phyloP scores from a whole-genome alignment of 2,888 invertebrate genomes.

The Eurytoma adleriae region DNA sequence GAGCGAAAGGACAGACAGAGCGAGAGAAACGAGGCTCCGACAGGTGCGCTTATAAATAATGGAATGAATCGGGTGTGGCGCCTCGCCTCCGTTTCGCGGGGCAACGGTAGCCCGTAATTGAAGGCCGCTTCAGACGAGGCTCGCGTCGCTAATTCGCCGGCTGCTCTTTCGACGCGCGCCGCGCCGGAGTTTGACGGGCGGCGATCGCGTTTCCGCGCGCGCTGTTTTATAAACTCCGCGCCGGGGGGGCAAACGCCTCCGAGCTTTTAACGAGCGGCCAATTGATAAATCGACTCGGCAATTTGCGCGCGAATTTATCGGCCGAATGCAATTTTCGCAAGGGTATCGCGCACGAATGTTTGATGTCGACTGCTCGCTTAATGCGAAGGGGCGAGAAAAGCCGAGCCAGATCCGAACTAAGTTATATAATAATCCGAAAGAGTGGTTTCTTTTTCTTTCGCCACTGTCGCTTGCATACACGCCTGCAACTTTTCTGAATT shows the following conservation, averaged over 20 bases:
- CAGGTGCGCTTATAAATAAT: conserved; percentile 57
- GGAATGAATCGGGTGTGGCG: conserved; percentile 52
- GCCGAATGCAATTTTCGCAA: too few relatives aligned
- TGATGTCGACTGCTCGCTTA: too few relatives aligned
- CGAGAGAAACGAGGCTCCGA: conserved; percentile 47
- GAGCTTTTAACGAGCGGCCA: background rate
- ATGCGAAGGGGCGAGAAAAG: too few relatives aligned
- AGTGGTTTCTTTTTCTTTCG: too few relatives aligned
- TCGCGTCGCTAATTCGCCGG: background rate
- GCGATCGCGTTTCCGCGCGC: background rate
- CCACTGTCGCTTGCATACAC: too few relatives aligned
- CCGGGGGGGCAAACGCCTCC: background rate
- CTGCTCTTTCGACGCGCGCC: conserved; percentile 7
- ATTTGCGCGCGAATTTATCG: too few relatives aligned
- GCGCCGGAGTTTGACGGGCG: conserved; percentile 20
- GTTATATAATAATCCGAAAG: too few relatives aligned
- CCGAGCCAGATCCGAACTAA: too few relatives aligned
- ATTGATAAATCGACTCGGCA: background rate
- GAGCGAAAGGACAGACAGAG: too few relatives aligned
- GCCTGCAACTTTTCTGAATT: too few relatives aligned
- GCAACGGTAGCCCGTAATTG: conserved; percentile 50
- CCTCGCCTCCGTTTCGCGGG: conserved; percentile 14
- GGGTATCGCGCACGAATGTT: too few relatives aligned
- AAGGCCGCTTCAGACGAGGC: background rate
- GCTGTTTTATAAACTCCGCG: background rate